Evolutionary conservation across 2,113 vertebrate species (phyloP).

Genomic region (Erinaceus europaeus): DNA sequence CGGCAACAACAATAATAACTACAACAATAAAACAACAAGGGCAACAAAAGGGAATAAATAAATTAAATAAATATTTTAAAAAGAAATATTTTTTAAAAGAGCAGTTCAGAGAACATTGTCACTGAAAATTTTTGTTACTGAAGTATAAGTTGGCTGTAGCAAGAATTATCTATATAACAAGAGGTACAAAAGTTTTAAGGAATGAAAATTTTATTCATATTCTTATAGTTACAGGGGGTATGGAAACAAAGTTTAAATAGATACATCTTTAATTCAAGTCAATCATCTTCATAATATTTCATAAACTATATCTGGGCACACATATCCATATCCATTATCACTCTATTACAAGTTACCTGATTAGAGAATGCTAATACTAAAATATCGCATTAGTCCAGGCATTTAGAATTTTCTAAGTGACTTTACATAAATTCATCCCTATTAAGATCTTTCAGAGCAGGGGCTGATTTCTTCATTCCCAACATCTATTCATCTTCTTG

Average conservation of each 20-base stretch:
- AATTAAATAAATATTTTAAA: too few relatives aligned
- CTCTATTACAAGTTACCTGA: not conserved
- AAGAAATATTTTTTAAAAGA: too few relatives aligned
- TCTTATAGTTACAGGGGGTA: not conserved
- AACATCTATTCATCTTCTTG: not conserved
- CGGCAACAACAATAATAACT: too few relatives aligned
- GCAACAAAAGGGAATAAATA: too few relatives aligned
- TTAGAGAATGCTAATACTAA: not conserved
- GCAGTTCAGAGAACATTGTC: too few relatives aligned
- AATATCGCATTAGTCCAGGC: not conserved
- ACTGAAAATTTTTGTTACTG: too few relatives aligned
- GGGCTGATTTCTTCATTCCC: not conserved
- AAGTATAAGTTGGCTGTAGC: not conserved
- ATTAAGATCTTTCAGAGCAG: not conserved
- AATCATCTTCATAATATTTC: not conserved
- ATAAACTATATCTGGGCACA: not conserved
- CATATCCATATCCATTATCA: not conserved
- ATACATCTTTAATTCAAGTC: not conserved
- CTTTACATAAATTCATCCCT: not conserved
- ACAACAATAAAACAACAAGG: too few relatives aligned
- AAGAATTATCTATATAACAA: not conserved
- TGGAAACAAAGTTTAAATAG: not conserved
- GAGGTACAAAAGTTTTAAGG: not conserved
- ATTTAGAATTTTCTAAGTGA: not conserved
- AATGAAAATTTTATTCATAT: not conserved